These are phyloP conservation scores for Hybognathus amarus DNA, from an alignment of 2,797 vertebrate genomes.

Conservation along the genomic window DNA sequence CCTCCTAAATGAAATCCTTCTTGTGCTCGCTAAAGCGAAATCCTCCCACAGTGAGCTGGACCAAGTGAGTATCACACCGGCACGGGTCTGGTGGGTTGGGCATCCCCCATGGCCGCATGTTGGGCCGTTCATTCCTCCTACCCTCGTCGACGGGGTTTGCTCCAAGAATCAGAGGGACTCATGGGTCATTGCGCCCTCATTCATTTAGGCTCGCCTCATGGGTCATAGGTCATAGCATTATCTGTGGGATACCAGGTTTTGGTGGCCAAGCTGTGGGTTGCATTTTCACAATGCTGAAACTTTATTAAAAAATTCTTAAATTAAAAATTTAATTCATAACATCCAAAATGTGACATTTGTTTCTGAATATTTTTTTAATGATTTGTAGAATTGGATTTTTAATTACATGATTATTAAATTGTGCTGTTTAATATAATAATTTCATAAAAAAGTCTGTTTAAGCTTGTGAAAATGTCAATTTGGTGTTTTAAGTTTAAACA, in stretches of 20 bases:
- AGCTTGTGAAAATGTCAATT: constrained; percentile 36
- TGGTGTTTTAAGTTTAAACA: constrained; percentile 19
- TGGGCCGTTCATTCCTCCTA: constrained; percentile 58
- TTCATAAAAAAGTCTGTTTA: neutral
- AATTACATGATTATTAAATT: neutral
- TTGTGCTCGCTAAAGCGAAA: constrained; percentile 74
- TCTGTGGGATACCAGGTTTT: neutral
- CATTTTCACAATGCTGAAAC: constrained; percentile 33
- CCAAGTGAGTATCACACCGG: constrained; percentile 76
- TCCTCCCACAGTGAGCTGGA: constrained; percentile 57
- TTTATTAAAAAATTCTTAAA: neutral
- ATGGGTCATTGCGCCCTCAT: constrained; percentile 66
- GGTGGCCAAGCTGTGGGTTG: constrained; percentile 3
- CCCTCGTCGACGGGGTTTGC: constrained; percentile 52
- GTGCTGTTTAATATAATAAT: neutral
- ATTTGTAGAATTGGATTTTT: neutral
- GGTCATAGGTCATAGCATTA: constrained; percentile 24
- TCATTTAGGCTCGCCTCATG: constrained; percentile 59
- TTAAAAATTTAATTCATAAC: too few species aligned
- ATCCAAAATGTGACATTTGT: neutral
- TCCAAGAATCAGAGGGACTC: constrained; percentile 55
- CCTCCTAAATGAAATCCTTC: constrained; percentile 82
- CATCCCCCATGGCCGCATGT: constrained; percentile 68
- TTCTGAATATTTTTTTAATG: neutral
- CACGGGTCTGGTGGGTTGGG: constrained; percentile 60